Percentiles rank a stretch among this genome's conserved stretches.
These are phyloP conservation scores for Onychostruthus taczanowskii DNA, from an alignment of 2,113 vertebrate genomes.

Conservation along the genomic window DNA sequence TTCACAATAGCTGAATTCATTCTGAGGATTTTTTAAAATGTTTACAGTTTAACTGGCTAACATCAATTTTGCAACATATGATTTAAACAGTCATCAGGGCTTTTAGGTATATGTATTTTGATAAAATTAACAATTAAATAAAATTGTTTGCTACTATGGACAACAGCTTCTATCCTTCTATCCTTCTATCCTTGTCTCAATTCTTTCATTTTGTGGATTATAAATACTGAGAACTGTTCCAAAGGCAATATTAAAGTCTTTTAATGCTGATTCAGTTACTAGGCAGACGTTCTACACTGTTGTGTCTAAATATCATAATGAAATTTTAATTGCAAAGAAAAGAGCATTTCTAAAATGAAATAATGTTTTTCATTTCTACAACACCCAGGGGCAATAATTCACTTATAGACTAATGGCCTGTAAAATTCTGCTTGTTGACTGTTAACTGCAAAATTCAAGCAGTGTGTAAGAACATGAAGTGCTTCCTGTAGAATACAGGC, in stretches of 20 bases:
- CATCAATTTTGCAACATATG: not conserved
- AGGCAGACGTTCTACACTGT: not conserved
- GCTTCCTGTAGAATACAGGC: not conserved
- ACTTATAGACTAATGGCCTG: constrained; percentile 6
- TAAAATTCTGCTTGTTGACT: constrained; percentile 21
- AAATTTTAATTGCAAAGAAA: constrained; percentile 41
- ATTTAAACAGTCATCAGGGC: not conserved
- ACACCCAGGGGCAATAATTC: constrained; percentile 11
- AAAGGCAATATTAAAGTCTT: not conserved
- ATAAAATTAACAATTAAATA: not conserved
- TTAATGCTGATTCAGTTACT: constrained; percentile 6
- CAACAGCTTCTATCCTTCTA: not conserved
- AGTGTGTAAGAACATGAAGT: not conserved
- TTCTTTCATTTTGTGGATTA: not conserved
- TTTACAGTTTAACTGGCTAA: not conserved
- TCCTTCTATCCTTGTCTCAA: not conserved
- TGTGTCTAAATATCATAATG: constrained; percentile 17
- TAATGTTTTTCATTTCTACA: not conserved
- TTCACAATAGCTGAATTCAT: not conserved
- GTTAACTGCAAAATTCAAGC: not conserved
- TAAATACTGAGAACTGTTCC: constrained; percentile 18
- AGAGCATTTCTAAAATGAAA: constrained; percentile 34
- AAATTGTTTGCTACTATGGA: not conserved
- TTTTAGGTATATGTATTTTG: not conserved
- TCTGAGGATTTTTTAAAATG: not conserved